Evolutionary conservation across 2,113 vertebrate species (phyloP).

Genomic region (Amblyopsis rosae): DNA sequence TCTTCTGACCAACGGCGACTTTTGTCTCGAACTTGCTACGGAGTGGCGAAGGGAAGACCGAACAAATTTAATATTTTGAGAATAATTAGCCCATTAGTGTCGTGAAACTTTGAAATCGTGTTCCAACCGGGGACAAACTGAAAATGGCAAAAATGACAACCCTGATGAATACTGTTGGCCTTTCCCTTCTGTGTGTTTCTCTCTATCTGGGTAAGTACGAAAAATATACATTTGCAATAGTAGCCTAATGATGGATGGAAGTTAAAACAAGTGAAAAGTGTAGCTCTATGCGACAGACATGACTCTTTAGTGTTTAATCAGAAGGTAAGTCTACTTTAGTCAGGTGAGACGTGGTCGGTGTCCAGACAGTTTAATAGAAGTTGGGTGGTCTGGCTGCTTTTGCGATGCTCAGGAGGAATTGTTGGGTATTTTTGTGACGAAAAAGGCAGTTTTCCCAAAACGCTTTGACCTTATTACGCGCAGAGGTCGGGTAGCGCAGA

Average conservation of each 20-base stretch:
- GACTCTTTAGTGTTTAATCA: no score
- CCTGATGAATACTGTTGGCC: slow-evolving; percentile 62
- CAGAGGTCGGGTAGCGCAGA: slow-evolving; percentile 9
- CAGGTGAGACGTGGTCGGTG: no score
- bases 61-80: not conserved
- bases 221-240: not conserved
- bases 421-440: no score
- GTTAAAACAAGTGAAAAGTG: no score
- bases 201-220: slow-evolving; percentile 76
- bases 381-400: no score
- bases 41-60: not conserved
- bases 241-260: not conserved
- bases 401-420: no score
- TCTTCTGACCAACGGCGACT: not conserved
- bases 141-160: slow-evolving; percentile 64
- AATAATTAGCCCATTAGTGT: not conserved
- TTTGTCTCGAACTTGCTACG: not conserved
- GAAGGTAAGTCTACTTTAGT: no score
- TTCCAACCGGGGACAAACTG: slow-evolving; percentile 24
- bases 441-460: no score
- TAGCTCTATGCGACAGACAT: no score
- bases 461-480: no score
- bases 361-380: no score
- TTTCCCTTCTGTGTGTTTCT: slow-evolving; percentile 79
- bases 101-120: not conserved